phyloP scores from a whole-genome alignment of 2,888 invertebrate genomes.

The Lysandra bellargus region DNA sequence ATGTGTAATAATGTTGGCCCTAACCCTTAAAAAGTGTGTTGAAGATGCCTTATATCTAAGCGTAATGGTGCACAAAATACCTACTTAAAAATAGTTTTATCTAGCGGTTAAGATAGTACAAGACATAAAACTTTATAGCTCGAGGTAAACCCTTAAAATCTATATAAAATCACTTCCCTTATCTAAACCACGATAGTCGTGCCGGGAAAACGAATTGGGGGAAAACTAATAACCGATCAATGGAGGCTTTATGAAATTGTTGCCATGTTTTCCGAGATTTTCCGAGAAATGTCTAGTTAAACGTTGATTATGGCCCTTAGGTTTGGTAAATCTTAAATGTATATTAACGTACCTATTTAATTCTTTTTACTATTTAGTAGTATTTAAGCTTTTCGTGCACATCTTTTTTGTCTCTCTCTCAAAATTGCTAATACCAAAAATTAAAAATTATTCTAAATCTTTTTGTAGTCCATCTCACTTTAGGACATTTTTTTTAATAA shows the following conservation, averaged over 20 bases:
- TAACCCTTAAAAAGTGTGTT: too few relatives aligned
- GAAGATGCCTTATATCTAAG: not conserved
- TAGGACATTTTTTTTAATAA: too few relatives aligned
- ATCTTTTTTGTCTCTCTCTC: too few relatives aligned
- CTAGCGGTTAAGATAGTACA: not conserved
- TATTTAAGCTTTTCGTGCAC: too few relatives aligned
- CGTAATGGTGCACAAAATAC: not conserved
- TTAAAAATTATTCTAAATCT: too few relatives aligned
- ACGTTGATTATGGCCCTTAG: not conserved
- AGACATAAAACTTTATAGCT: conserved; percentile 24
- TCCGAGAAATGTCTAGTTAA: not conserved
- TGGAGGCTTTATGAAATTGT: conserved; percentile 38
- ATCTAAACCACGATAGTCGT: conserved; percentile 28
- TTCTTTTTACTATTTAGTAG: too few relatives aligned
- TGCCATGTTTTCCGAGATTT: conserved; percentile 33
- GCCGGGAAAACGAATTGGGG: conserved; percentile 26
- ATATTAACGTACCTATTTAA: too few relatives aligned
- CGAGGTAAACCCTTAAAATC: conserved; percentile 6
- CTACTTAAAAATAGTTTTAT: conserved; percentile 1
- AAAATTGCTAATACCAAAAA: too few relatives aligned
- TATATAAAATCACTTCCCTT: conserved; percentile 29
- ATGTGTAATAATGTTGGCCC: too few relatives aligned
- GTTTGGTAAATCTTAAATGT: too few relatives aligned
- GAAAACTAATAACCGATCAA: conserved; percentile 40
- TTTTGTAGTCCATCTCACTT: too few relatives aligned